Evolutionary conservation across 2,797 vertebrate species (phyloP).

Genomic region (Mustela erminea): DNA sequence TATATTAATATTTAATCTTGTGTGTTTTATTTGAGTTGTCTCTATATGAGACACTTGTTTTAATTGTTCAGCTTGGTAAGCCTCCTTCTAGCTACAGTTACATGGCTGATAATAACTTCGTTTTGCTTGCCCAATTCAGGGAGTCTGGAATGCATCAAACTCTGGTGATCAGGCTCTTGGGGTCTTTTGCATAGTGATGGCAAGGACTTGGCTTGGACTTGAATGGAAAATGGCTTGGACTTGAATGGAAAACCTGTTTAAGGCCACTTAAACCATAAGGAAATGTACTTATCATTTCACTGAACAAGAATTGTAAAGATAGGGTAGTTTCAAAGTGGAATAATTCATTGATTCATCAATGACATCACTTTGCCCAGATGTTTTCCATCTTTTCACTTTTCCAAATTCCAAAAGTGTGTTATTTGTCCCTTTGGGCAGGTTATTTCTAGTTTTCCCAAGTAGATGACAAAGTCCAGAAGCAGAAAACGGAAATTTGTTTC

Average conservation of each 20-base stretch:
- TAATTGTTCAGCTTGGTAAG: neutral
- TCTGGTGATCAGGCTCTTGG: neutral
- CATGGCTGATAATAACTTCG: neutral
- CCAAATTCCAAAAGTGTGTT: neutral
- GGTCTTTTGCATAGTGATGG: neutral
- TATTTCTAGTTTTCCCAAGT: conserved; percentile 5
- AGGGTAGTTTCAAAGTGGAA: neutral
- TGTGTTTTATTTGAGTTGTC: conserved; percentile 5
- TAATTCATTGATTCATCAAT: neutral
- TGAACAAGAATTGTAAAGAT: neutral
- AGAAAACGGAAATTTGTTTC: conserved; percentile 1
- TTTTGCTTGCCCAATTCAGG: conserved; percentile 4
- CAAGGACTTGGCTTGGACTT: neutral
- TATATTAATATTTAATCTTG: conserved; percentile 49
- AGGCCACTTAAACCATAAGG: conserved; percentile 6
- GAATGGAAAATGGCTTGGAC: conserved; percentile 13
- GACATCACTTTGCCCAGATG: neutral
- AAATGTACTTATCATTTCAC: neutral
- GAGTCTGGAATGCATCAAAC: neutral
- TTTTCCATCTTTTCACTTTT: conserved; percentile 34
- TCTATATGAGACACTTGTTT: neutral
- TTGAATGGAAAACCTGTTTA: neutral
- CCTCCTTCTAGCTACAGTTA: neutral
- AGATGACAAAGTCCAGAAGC: neutral
- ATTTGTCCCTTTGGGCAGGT: neutral